Evolutionary conservation across 2,888 invertebrate genomes (phyloP).

Genomic region (Harpagoxenus sublaevis): DNA sequence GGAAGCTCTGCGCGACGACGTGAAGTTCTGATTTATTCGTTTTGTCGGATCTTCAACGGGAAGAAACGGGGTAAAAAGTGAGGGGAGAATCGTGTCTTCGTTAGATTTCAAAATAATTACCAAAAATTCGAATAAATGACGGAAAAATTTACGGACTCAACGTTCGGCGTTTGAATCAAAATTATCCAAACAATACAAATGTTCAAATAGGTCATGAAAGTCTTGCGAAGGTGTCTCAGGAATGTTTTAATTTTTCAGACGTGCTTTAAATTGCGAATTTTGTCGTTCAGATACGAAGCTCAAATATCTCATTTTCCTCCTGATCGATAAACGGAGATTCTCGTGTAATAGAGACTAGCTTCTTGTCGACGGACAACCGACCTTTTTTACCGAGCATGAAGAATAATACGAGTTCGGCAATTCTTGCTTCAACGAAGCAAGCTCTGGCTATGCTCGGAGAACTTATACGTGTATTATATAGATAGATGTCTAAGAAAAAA

Average conservation of each 20-base stretch:
- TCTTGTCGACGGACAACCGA: constrained; percentile 20
- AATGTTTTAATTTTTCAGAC: not conserved
- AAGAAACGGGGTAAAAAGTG: not conserved
- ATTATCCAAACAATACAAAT: not conserved
- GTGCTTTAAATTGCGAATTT: not conserved
- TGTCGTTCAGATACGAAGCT: not conserved
- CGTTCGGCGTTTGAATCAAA: not conserved
- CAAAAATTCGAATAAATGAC: not conserved
- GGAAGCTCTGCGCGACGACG: not conserved
- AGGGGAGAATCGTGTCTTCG: not conserved
- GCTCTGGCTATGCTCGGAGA: constrained; percentile 53
- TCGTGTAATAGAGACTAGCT: not conserved
- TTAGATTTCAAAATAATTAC: not conserved
- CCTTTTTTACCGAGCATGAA: not conserved
- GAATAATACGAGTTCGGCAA: constrained; percentile 52
- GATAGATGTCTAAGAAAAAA: constrained; percentile 69
- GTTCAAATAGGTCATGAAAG: not conserved
- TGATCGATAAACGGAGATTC: not conserved
- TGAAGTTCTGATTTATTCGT: not conserved
- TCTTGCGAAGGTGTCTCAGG: not conserved
- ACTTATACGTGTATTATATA: constrained; percentile 68
- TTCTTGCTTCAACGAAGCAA: constrained; percentile 27
- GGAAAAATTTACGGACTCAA: not conserved
- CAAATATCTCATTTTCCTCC: not conserved
- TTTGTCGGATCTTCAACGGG: not conserved